Percentiles rank a stretch among this genome's conserved stretches.
phyloP scores from a whole-genome alignment of 2,888 invertebrate genomes.

The Mythimna impura region DNA sequence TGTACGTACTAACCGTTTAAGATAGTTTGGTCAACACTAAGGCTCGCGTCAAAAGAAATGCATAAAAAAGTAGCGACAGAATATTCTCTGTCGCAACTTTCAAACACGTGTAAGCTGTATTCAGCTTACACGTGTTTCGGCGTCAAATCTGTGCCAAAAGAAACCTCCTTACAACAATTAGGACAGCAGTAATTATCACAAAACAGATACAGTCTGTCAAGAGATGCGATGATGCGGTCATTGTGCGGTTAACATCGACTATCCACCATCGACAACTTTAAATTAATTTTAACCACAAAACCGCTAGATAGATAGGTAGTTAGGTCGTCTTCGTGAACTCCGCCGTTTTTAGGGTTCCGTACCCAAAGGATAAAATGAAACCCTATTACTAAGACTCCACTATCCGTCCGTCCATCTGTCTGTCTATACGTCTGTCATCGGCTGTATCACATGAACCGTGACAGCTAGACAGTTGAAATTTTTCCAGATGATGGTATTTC shows the following conservation, averaged over 20 bases:
- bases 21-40: neutral
- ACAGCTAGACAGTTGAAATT: too few species aligned
- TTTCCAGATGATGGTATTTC: too few species aligned
- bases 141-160: constrained; percentile 35
- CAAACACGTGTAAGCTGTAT: too few species aligned
- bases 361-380: neutral
- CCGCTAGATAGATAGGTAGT: constrained; percentile 35
- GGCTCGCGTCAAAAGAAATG: neutral
- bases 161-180: constrained; percentile 22
- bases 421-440: too few species aligned
- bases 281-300: constrained; percentile 50
- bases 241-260: constrained; percentile 11
- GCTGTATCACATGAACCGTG: too few species aligned
- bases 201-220: constrained; percentile 30
- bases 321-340: neutral
- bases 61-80: neutral
- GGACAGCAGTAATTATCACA: constrained; percentile 25
- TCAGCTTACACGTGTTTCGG: constrained; percentile 35
- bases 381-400: too few species aligned
- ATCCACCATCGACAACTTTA: constrained; percentile 23
- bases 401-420: too few species aligned
- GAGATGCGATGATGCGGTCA: constrained; percentile 23
- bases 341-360: neutral
- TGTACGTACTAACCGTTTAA: too few species aligned
- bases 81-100: too few species aligned